Conservation (phyloP, 2,113 vertebrate genomes). For the Rhabdornis inornatus region DNA sequence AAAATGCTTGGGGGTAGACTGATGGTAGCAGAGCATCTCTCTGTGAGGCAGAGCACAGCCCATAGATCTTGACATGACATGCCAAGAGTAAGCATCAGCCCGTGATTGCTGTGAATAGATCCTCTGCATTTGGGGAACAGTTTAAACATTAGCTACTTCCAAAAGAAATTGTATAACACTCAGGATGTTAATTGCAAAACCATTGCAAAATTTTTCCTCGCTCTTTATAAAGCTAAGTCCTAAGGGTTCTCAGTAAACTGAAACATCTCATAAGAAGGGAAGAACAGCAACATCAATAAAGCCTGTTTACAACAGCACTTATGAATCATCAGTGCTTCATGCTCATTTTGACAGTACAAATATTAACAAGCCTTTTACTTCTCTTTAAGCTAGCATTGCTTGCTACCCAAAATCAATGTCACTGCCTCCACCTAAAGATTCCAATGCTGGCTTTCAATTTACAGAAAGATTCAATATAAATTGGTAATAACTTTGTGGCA, state of each 20-base stretch:
- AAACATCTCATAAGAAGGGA: neutral
- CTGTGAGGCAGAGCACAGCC: neutral
- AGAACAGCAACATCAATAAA: slow-evolving; percentile 21
- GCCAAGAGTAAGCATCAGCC: neutral
- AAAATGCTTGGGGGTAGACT: neutral
- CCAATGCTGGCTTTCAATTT: neutral
- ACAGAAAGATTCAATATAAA: neutral
- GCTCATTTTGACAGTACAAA: neutral
- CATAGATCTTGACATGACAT: neutral
- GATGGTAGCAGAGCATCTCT: neutral
- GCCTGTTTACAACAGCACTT: neutral
- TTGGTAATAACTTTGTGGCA: neutral
- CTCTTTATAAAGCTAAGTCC: neutral
- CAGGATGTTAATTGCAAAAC: neutral
- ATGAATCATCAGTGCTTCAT: neutral
- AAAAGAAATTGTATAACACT: neutral
- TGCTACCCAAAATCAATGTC: slow-evolving; percentile 16
- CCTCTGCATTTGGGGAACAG: neutral
- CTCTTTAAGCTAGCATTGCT: neutral
- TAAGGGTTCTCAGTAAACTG: neutral
- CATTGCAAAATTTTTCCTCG: neutral
- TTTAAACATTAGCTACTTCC: neutral
- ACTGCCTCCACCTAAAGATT: neutral
- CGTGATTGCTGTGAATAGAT: neutral
- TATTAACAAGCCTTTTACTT: slow-evolving; percentile 30